phyloP scores from a whole-genome alignment of 2,113 vertebrate genomes.

The Alligator sinensis region DNA sequence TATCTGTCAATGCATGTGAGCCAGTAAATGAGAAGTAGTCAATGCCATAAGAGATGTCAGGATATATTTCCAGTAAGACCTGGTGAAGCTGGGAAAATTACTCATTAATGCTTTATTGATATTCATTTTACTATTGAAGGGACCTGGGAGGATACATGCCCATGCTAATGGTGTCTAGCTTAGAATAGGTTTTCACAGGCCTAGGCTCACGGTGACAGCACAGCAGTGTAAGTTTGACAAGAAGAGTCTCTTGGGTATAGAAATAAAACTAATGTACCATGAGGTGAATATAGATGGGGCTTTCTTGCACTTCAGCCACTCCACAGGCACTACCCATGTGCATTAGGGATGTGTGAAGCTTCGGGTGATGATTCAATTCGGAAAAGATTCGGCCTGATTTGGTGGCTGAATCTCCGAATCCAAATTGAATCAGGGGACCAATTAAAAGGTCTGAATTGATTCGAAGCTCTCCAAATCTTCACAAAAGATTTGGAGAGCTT shows the following conservation, averaged over 20 bases:
- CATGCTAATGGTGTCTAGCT: constrained; percentile 66
- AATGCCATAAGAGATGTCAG: constrained; percentile 66
- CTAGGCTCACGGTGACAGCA: constrained; percentile 63
- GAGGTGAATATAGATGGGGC: too few relatives aligned
- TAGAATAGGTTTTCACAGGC: constrained; percentile 69
- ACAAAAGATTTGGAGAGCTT: too few relatives aligned
- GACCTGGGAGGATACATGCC: constrained; percentile 48
- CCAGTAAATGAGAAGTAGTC: constrained; percentile 55
- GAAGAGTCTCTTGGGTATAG: constrained; percentile 18
- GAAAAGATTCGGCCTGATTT: too few relatives aligned
- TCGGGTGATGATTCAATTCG: too few relatives aligned
- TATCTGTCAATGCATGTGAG: constrained; percentile 48
- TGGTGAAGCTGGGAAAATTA: constrained; percentile 72
- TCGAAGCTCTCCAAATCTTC: too few relatives aligned
- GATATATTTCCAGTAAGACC: constrained; percentile 81
- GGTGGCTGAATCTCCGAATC: too few relatives aligned
- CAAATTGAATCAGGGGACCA: too few relatives aligned
- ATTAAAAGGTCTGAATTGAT: too few relatives aligned
- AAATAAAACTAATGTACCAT: not conserved
- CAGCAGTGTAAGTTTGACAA: constrained; percentile 23
- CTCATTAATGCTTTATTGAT: constrained; percentile 79
- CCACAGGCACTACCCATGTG: too few relatives aligned
- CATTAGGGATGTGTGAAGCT: too few relatives aligned
- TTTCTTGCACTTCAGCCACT: too few relatives aligned
- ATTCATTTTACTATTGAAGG: constrained; percentile 73